A percentile compares a stretch with the other conserved stretches of the same genome.
phyloP scores from a whole-genome alignment of 2,797 vertebrate species.

The Acipenser transmontanus region DNA sequence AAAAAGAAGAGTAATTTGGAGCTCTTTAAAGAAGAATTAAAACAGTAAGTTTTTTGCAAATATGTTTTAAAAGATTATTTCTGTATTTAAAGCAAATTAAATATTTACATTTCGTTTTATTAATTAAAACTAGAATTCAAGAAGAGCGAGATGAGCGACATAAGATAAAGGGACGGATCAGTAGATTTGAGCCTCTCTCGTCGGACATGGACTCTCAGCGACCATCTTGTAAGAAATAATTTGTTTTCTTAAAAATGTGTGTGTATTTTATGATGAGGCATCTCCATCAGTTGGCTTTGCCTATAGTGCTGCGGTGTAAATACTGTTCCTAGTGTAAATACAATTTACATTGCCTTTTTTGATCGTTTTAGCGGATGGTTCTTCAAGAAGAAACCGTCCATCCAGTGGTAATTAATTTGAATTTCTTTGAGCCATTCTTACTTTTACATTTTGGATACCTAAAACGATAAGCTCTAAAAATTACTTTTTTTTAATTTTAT shows the following conservation, averaged over 20 bases:
- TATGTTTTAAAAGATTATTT: not conserved
- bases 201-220: conserved; percentile 79
- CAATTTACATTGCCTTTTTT: conserved; percentile 57
- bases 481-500: conserved; percentile 26
- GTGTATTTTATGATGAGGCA: not conserved
- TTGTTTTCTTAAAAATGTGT: not conserved
- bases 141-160: conserved; percentile 95
- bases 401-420: conserved; percentile 86
- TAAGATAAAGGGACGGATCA: conserved; percentile 91
- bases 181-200: conserved; percentile 89
- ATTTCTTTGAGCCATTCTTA: conserved; percentile 24
- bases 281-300: conserved; percentile 1
- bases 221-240: conserved; percentile 74
- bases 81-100: not conserved
- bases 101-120: not conserved
- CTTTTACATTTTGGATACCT: too few species aligned
- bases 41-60: conserved; percentile 72
- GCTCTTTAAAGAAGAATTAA: conserved; percentile 97
- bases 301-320: conserved; percentile 21
- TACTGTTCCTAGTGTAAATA: conserved; percentile 42
- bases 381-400: conserved; percentile 95
- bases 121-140: conserved; percentile 71
- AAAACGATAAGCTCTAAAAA: conserved; percentile 27
- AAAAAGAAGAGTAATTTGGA: conserved; percentile 99
- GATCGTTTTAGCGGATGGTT: conserved; percentile 84